phyloP scores from a whole-genome alignment of 2,113 vertebrate genomes.

The Myocastor coypus region DNA sequence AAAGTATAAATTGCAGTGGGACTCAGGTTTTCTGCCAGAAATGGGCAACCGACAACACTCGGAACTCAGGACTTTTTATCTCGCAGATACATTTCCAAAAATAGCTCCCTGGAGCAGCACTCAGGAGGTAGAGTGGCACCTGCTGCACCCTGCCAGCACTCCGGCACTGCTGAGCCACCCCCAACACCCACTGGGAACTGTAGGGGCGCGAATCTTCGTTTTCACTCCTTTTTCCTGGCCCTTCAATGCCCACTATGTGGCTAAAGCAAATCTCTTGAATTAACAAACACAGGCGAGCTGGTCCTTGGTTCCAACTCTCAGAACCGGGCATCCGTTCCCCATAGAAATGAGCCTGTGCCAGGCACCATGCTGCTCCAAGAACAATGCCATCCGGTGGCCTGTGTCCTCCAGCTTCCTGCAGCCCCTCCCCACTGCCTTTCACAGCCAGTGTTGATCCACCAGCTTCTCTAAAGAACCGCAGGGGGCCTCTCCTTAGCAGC shows the following conservation, averaged over 20 bases:
- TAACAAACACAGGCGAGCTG: slow-evolving; percentile 40
- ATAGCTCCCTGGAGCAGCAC: no score
- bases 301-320: slow-evolving; percentile 9
- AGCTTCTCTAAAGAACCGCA: slow-evolving; percentile 31
- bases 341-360: neutral
- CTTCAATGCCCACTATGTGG: neutral
- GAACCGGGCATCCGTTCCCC: neutral
- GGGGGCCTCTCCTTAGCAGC: slow-evolving; percentile 47
- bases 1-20: neutral
- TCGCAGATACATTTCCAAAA: neutral
- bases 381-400: neutral
- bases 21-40: neutral
- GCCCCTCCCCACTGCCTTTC: slow-evolving; percentile 49
- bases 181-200: neutral
- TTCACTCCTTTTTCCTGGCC: slow-evolving; percentile 22
- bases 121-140: neutral
- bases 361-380: neutral
- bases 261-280: slow-evolving; percentile 9
- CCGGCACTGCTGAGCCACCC: neutral
- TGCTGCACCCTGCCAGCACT: neutral
- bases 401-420: neutral
- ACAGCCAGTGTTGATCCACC: neutral
- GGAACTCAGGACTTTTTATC: neutral
- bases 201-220: neutral
- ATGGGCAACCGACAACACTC: neutral